Evolutionary conservation across 2,113 vertebrate species (phyloP), one percentile per base, ranked within the genome.

Genomic region (Alexandromys fortis): DNA sequence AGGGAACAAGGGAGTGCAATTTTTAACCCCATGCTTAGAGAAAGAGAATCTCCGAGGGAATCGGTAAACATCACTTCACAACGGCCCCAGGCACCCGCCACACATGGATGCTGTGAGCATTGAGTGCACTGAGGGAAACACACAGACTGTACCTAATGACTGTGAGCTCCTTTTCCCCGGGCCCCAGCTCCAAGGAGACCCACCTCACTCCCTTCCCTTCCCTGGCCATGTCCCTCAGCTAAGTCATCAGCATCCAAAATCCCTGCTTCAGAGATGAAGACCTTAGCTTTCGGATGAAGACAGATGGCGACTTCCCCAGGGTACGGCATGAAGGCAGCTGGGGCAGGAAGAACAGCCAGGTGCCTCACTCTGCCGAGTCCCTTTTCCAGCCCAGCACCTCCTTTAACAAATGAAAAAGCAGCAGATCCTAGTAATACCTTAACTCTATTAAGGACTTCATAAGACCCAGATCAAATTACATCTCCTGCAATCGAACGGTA

Each of bases 361-460:
- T 0, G 2, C 22, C 58, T 85, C 28, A 73, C 33, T 38, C 86
- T 16, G 85, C 28, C 21, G 42, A 90, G 72, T 24, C 16, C 35
- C 52, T 76, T 52, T 28, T 55, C 72, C 33, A 5, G 21, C n/a
- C 77, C 88, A 42, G 12, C 8, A 63, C 67, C 73, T 89, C 73
- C 55, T 86, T 92, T 91, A 95, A 95, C 93, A 95, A 82, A 89
- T 92, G 82, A 70, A 86, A 93, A 90, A 92, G 73, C 82, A 89
- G 67, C 67, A 86, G 95, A 87, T 86, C 88, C 42, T 75, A 82
- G 94, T 91, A 83, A 82, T 78, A 61, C 92, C 90, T 87, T 94
- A 93, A 96, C 92, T 97, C 96, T 94, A 95, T 96, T 96, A 98
- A 97, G 95, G 86, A 82, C 76, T 93, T 95, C 86, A 83, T 88